A percentile compares a stretch with the other conserved stretches of the same genome.
Evolutionary conservation across 1,140 invertebrate genomes (phyloP).

Genomic region (Bombus waltoni): DNA sequence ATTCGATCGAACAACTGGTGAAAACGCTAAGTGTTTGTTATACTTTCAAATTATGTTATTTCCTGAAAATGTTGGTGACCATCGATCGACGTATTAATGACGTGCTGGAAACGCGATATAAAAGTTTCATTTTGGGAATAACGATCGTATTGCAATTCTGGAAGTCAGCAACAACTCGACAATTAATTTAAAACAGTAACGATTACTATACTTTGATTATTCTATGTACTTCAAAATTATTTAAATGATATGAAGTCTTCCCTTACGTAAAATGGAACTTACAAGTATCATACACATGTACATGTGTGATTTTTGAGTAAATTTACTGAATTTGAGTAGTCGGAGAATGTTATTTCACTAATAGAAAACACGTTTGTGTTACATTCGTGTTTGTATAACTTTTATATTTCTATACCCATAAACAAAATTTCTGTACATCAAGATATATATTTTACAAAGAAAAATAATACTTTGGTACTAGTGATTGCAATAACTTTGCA

Average conservation of each 20-base stretch:
- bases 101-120: not conserved
- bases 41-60: slow-evolving; percentile 25
- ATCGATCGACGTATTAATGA: slow-evolving; percentile 1
- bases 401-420: no score
- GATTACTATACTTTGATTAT: not conserved
- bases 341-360: no score
- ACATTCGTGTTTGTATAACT: no score
- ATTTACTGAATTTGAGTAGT: no score
- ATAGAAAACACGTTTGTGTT: no score
- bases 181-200: not conserved
- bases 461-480: no score
- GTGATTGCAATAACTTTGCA: no score
- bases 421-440: no score
- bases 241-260: not conserved
- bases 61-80: slow-evolving; percentile 4
- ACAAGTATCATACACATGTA: not conserved
- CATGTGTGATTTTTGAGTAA: no score
- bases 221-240: not conserved
- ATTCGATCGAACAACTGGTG: not conserved
- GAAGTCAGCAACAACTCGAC: not conserved
- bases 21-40: slow-evolving; percentile 13
- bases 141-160: not conserved
- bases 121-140: not conserved
- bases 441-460: no score
- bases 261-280: not conserved